Conservation (phyloP, 2,888 invertebrate species). For the Timema podura region DNA sequence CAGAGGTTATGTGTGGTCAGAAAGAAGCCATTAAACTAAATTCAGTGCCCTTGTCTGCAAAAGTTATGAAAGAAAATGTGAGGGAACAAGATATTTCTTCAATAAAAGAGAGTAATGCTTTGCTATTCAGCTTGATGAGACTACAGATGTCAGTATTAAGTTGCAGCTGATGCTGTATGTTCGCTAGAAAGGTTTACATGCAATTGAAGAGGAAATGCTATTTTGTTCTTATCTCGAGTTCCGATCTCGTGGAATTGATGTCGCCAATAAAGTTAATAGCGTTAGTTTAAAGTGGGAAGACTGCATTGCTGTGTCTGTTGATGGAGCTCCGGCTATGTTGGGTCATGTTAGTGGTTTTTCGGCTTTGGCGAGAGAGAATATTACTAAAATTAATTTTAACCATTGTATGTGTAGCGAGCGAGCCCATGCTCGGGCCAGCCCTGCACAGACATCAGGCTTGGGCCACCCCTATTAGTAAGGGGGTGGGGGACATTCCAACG, state of each 20-base stretch:
- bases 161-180: slow-evolving; percentile 31
- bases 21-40: slow-evolving; percentile 30
- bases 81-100: slow-evolving; percentile 34
- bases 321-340: slow-evolving; percentile 34
- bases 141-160: slow-evolving; percentile 33
- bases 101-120: slow-evolving; percentile 33
- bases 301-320: slow-evolving; percentile 33
- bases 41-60: slow-evolving; percentile 31
- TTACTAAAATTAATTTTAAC: slow-evolving; percentile 34
- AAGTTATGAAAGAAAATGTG: slow-evolving; percentile 32
- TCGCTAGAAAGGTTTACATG: slow-evolving; percentile 31
- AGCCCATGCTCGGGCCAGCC: slow-evolving; percentile 34
- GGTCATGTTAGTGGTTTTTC: slow-evolving; percentile 35
- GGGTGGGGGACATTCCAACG: too few relatives aligned
- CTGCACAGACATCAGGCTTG: too few relatives aligned
- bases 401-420: slow-evolving; percentile 33
- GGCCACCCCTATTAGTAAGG: too few relatives aligned
- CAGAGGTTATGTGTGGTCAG: slow-evolving; percentile 33
- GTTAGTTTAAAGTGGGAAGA: slow-evolving; percentile 34
- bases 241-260: slow-evolving; percentile 28
- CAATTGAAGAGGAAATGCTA: slow-evolving; percentile 31
- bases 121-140: slow-evolving; percentile 34
- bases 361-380: slow-evolving; percentile 34
- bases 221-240: slow-evolving; percentile 30
- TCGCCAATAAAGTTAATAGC: slow-evolving; percentile 33